These are phyloP conservation scores for Bursaphelenchus mucronatus DNA, from an alignment of 1,140 invertebrate genomes.

Conservation along the genomic window DNA sequence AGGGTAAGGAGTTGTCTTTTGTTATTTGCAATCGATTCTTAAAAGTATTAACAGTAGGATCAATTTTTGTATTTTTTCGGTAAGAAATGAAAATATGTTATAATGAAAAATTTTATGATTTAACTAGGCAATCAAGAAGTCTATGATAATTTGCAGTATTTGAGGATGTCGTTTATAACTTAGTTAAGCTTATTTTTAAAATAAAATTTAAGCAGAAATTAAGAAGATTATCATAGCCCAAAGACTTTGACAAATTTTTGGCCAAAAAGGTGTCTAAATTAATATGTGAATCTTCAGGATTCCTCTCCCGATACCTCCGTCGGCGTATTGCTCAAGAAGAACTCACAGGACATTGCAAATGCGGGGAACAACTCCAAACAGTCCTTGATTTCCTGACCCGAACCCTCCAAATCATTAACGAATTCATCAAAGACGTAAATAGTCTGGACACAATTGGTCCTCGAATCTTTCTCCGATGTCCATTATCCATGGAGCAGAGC, in stretches of 20 bases:
- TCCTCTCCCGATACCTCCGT: conserved; percentile 46
- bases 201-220: background rate
- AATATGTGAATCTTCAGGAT: conserved; percentile 26
- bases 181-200: background rate
- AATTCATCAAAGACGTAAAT: conserved; percentile 40
- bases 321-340: conserved; percentile 49
- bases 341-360: conserved; percentile 25
- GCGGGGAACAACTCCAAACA: conserved; percentile 20
- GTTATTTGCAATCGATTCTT: background rate
- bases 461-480: conserved; percentile 44
- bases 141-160: too few species aligned
- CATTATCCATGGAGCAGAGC: conserved; percentile 31
- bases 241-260: too few species aligned
- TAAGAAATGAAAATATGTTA: background rate
- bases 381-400: conserved; percentile 37
- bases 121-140: too few species aligned
- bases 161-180: background rate
- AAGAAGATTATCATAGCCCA: background rate
- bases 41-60: background rate
- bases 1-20: conserved; percentile 22
- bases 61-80: conserved; percentile 1
- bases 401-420: conserved; percentile 35
- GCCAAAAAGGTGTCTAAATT: too few species aligned
- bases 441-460: conserved; percentile 40
- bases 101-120: background rate